These are phyloP conservation scores for Beris morrisii DNA, from an alignment of 2,888 invertebrate genomes.

Conservation along the genomic window DNA sequence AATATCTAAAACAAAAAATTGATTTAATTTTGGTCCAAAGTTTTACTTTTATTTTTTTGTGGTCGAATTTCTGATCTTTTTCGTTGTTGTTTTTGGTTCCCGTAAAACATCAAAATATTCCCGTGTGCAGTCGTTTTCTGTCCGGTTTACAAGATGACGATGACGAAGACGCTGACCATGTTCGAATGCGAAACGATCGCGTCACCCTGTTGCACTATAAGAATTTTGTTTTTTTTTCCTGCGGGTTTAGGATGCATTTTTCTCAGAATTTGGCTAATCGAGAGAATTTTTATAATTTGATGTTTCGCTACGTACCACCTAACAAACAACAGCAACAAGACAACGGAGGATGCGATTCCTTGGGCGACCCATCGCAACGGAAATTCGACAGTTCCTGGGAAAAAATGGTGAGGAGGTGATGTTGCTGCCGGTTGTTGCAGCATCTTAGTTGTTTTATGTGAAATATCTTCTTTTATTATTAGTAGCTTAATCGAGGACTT, in stretches of 20 bases:
- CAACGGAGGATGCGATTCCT: slow-evolving; percentile 1
- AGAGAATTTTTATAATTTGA: slow-evolving; percentile 38
- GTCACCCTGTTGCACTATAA: slow-evolving; percentile 17
- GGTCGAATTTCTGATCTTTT: too few species aligned
- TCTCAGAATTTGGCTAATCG: slow-evolving; percentile 54
- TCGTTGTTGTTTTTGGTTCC: too few species aligned
- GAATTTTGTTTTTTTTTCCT: background rate
- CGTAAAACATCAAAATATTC: too few species aligned
- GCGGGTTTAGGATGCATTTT: slow-evolving; percentile 47
- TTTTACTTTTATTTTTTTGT: slow-evolving; percentile 1
- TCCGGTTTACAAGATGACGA: too few species aligned
- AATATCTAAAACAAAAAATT: background rate
- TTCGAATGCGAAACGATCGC: background rate
- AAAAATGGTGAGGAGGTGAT: slow-evolving; percentile 26
- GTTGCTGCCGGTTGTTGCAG: slow-evolving; percentile 24
- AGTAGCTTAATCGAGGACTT: slow-evolving; percentile 21
- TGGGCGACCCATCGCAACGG: slow-evolving; percentile 22
- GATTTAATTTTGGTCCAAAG: background rate
- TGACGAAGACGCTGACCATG: background rate
- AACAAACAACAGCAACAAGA: slow-evolving; percentile 34
- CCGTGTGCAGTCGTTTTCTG: too few species aligned
- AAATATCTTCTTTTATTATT: slow-evolving; percentile 19
- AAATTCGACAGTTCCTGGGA: slow-evolving; percentile 34
- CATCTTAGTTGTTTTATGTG: background rate
- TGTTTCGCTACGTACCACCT: slow-evolving; percentile 33